Conservation (phyloP, 2,113 vertebrate genomes). For the Cynoglossus semilaevis region DNA sequence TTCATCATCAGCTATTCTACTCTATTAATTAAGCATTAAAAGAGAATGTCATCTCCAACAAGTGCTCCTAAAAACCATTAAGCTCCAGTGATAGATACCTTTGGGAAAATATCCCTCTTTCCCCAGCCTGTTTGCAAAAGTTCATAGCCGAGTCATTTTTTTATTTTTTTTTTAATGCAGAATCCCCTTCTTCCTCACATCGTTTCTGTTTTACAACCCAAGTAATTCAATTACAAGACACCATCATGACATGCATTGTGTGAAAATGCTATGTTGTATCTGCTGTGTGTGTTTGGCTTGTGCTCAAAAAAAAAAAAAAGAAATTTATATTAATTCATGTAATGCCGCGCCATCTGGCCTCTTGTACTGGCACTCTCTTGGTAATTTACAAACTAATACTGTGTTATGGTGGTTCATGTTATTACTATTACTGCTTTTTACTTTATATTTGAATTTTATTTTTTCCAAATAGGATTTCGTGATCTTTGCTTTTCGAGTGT, state of each 20-base stretch:
- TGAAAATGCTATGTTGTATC: constrained; percentile 35
- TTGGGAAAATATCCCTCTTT: constrained; percentile 54
- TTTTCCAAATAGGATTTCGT: too few relatives aligned
- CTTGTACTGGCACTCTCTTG: constrained; percentile 21
- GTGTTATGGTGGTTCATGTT: neutral
- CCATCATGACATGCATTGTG: constrained; percentile 57
- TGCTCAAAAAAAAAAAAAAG: constrained; percentile 15
- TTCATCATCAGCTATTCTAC: constrained; percentile 62
- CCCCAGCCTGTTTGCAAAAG: constrained; percentile 23
- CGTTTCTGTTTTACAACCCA: constrained; percentile 38
- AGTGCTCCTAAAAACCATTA: constrained; percentile 60
- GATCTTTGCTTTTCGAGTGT: neutral
- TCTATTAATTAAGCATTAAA: constrained; percentile 69
- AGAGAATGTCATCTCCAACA: constrained; percentile 41
- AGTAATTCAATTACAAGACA: constrained; percentile 54
- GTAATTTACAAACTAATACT: constrained; percentile 7
- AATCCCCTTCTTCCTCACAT: constrained; percentile 38
- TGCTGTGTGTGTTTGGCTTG: constrained; percentile 28
- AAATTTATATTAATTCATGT: constrained; percentile 38
- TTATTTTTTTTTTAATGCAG: constrained; percentile 20
- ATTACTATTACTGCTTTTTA: neutral
- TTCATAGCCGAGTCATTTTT: constrained; percentile 17
- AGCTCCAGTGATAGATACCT: constrained; percentile 58
- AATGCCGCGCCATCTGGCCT: constrained; percentile 42
- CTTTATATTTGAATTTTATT: too few relatives aligned